Conservation (phyloP, 2,888 invertebrate genomes). For the Platerodrilus igneus region DNA sequence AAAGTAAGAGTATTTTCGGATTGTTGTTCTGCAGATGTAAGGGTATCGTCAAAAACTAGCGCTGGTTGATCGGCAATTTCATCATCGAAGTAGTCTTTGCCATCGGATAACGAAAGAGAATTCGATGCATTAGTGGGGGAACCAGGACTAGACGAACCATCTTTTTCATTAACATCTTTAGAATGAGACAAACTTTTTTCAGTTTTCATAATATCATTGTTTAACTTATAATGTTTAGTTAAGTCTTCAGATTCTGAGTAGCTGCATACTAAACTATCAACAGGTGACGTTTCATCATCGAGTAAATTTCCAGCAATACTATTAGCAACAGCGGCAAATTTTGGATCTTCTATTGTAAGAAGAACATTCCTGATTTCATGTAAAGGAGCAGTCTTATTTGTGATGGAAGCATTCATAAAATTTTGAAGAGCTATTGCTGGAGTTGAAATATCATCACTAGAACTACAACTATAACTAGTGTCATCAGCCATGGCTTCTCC, state of each 20-base stretch:
- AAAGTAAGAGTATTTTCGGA: slow-evolving; percentile 40
- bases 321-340: slow-evolving; percentile 69
- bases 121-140: slow-evolving; percentile 74
- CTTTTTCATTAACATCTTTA: slow-evolving; percentile 47
- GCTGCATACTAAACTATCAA: slow-evolving; percentile 70
- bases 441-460: slow-evolving; percentile 50
- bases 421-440: slow-evolving; percentile 31
- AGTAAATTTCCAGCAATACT: slow-evolving; percentile 64
- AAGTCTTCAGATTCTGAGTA: slow-evolving; percentile 60
- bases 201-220: slow-evolving; percentile 45
- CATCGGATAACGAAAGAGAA: slow-evolving; percentile 76
- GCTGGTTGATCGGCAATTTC: slow-evolving; percentile 90
- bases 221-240: slow-evolving; percentile 34
- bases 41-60: slow-evolving; percentile 67
- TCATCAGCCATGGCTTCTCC: slow-evolving; percentile 67
- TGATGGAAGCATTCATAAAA: slow-evolving; percentile 31
- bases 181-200: slow-evolving; percentile 48
- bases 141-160: slow-evolving; percentile 60
- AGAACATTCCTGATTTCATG: slow-evolving; percentile 50
- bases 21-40: slow-evolving; percentile 35
- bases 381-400: slow-evolving; percentile 19
- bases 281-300: slow-evolving; percentile 80
- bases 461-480: slow-evolving; percentile 51
- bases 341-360: slow-evolving; percentile 66
- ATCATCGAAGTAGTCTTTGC: slow-evolving; percentile 79